These are phyloP conservation scores for Notolabrus celidotus DNA, from an alignment of 2,797 vertebrate genomes.

Conservation along the genomic window DNA sequence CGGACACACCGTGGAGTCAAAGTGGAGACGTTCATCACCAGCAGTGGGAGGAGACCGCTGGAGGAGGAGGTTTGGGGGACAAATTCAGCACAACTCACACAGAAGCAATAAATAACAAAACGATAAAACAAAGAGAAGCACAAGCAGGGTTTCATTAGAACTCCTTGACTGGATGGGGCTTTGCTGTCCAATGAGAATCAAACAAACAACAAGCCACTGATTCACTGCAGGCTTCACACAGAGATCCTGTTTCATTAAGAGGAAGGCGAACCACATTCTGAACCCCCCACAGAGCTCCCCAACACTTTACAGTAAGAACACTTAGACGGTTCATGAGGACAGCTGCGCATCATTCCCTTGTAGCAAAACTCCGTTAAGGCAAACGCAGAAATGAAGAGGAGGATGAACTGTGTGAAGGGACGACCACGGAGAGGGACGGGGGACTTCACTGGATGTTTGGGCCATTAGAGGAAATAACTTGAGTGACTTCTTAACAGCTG, in stretches of 20 bases:
- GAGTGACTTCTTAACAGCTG: neutral
- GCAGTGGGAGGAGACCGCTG: constrained; percentile 33
- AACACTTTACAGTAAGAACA: constrained; percentile 72
- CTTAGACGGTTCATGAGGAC: constrained; percentile 58
- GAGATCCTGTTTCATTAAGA: constrained; percentile 28
- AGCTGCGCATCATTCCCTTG: constrained; percentile 36
- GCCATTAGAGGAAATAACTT: neutral
- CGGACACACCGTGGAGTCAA: constrained; percentile 12
- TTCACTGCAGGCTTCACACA: constrained; percentile 47
- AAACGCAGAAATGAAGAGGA: constrained; percentile 45
- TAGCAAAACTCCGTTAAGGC: constrained; percentile 71
- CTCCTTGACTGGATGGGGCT: constrained; percentile 14
- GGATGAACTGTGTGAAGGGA: neutral
- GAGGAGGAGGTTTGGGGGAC: constrained; percentile 9
- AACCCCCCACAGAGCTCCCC: constrained; percentile 8
- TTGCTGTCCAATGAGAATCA: constrained; percentile 18
- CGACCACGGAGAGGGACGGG: constrained; percentile 1
- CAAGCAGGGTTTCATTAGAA: constrained; percentile 14
- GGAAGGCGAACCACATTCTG: constrained; percentile 21
- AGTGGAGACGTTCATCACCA: constrained; percentile 15
- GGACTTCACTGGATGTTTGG: neutral
- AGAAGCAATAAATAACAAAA: constrained; percentile 58
- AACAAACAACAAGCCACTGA: constrained; percentile 27
- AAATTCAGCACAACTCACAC: constrained; percentile 37
- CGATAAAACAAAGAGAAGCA: constrained; percentile 31